phyloP scores from a whole-genome alignment of 2,888 invertebrate species.

The Hirtodrosophila confusa region DNA sequence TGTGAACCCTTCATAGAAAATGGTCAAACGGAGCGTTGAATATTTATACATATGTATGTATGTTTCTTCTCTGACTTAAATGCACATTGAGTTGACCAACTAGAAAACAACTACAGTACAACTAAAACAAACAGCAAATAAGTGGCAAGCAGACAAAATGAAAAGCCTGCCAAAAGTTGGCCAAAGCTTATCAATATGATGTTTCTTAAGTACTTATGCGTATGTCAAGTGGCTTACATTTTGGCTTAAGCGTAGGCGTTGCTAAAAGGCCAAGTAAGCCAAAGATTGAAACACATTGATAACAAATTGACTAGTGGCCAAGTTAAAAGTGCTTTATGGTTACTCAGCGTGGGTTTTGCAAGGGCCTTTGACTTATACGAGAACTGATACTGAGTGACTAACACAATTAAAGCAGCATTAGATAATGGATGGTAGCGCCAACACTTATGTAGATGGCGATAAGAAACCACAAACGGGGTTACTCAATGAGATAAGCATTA shows the following conservation, averaged over 20 bases:
- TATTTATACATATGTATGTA: no score
- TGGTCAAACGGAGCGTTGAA: no score
- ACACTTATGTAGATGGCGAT: slow-evolving; percentile 4
- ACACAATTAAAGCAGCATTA: slow-evolving; percentile 21
- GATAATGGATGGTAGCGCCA: slow-evolving; percentile 13
- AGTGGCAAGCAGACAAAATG: slow-evolving; percentile 4
- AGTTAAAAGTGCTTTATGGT: slow-evolving; percentile 32
- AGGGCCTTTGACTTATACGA: slow-evolving; percentile 27
- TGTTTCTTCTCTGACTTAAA: neutral
- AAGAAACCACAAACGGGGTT: slow-evolving; percentile 8
- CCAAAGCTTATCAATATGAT: slow-evolving; percentile 58
- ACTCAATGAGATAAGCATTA: slow-evolving; percentile 9
- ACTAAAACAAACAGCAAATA: slow-evolving; percentile 5
- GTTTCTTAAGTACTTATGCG: slow-evolving; percentile 43
- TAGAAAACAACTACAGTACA: slow-evolving; percentile 1
- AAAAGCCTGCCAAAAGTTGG: slow-evolving; percentile 56
- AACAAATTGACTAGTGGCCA: slow-evolving; percentile 62
- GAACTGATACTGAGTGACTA: slow-evolving; percentile 27
- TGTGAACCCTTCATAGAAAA: no score
- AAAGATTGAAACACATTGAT: slow-evolving; percentile 58
- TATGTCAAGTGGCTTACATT: slow-evolving; percentile 61
- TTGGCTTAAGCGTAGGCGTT: slow-evolving; percentile 49
- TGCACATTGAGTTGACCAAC: slow-evolving; percentile 1
- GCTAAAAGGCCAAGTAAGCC: slow-evolving; percentile 59
- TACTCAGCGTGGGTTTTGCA: slow-evolving; percentile 19